phyloP scores from a whole-genome alignment of 2,113 vertebrate genomes.

The Illadopsis cleaveri region DNA sequence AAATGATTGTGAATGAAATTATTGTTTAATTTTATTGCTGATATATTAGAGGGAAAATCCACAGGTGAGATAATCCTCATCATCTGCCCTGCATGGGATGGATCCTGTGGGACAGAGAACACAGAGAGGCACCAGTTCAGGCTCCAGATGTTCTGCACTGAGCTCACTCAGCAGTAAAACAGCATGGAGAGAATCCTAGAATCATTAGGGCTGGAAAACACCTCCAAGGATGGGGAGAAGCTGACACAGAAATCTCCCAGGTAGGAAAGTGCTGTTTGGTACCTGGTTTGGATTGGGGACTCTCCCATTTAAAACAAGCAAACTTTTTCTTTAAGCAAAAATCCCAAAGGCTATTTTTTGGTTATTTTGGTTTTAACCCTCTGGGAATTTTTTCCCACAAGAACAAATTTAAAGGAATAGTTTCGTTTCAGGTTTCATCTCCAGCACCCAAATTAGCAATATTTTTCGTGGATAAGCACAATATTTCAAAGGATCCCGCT shows the following conservation, averaged over 20 bases:
- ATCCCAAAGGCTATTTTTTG: background rate
- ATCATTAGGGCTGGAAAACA: background rate
- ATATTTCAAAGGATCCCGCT: background rate
- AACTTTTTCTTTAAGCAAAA: background rate
- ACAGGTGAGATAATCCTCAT: background rate
- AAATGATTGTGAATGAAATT: rapidly evolving
- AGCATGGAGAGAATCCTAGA: background rate
- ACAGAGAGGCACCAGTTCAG: background rate
- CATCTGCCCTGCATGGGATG: background rate
- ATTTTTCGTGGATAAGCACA: background rate
- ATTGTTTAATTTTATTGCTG: rapidly evolving
- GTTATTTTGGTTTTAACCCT: background rate
- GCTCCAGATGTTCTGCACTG: background rate
- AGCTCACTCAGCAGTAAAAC: background rate
- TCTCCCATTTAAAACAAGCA: background rate
- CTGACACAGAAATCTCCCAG: background rate
- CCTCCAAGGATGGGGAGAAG: background rate
- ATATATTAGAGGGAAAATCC: background rate
- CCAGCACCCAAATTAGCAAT: background rate
- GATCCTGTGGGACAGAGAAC: background rate
- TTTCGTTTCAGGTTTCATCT: background rate
- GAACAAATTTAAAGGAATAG: background rate
- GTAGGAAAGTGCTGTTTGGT: background rate
- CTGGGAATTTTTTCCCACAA: background rate
- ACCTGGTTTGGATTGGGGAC: background rate